These are phyloP conservation scores for Tolmerus cingulatus DNA, from an alignment of 2,888 invertebrate species.

Conservation along the genomic window DNA sequence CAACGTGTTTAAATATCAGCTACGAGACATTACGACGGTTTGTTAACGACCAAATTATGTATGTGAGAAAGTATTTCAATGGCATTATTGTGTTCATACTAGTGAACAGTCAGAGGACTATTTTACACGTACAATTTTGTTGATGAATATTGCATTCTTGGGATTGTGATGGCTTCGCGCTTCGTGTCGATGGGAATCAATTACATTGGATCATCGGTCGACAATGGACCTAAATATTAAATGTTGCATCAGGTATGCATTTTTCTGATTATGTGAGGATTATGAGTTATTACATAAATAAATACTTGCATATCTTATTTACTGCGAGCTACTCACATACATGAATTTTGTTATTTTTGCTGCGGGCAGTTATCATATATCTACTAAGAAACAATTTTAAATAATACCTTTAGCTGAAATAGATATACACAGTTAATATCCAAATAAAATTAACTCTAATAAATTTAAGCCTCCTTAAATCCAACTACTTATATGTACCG, in stretches of 20 bases:
- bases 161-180: not conserved
- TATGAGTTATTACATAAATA: too few species aligned
- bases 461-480: too few species aligned
- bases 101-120: not conserved
- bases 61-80: conserved; percentile 19
- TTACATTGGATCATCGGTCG: not conserved
- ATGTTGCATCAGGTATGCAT: not conserved
- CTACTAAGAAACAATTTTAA: too few species aligned
- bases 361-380: too few species aligned
- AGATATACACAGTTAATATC: too few species aligned
- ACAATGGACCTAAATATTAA: not conserved
- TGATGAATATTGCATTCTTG: not conserved
- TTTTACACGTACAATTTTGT: not conserved
- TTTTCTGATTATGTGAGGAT: too few species aligned
- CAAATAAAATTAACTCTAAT: too few species aligned
- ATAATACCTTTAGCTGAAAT: too few species aligned
- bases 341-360: too few species aligned
- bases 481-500: too few species aligned
- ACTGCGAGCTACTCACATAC: too few species aligned
- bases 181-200: not conserved
- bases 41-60: conserved; percentile 5
- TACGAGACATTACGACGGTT: not conserved
- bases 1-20: conserved; percentile 31
- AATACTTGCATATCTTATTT: too few species aligned
- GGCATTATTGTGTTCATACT: not conserved